Evolutionary conservation across 2,113 vertebrate genomes (phyloP).

Genomic region (Sander vitreus): DNA sequence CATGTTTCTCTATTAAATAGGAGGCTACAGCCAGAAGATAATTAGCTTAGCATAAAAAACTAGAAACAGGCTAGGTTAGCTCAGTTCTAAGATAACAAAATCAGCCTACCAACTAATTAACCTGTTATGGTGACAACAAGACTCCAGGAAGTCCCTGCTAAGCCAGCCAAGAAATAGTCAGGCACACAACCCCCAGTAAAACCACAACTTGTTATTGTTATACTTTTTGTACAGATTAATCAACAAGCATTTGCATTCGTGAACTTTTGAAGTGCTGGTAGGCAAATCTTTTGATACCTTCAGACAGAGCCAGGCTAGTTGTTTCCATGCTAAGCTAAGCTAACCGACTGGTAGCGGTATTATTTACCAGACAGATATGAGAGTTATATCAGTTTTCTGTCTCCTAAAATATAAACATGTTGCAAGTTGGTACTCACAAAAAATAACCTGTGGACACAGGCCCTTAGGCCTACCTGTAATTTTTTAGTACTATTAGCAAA

Average conservation of each 20-base stretch:
- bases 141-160: not conserved
- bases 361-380: not conserved
- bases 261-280: too few species aligned
- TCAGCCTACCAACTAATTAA: not conserved
- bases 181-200: too few species aligned
- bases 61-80: not conserved
- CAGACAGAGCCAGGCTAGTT: too few species aligned
- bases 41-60: slow-evolving; percentile 2
- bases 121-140: not conserved
- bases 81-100: not conserved
- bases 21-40: too few species aligned
- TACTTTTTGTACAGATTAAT: too few species aligned
- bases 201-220: too few species aligned
- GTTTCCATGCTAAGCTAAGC: not conserved
- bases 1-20: not conserved
- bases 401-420: not conserved
- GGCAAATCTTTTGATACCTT: too few species aligned
- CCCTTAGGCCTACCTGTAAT: too few species aligned
- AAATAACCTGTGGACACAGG: too few species aligned
- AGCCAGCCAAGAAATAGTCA: too few species aligned
- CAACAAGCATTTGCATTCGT: too few species aligned
- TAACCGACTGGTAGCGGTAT: not conserved
- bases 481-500: too few species aligned
- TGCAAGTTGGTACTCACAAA: not conserved
- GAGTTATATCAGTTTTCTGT: not conserved